Conservation (phyloP, 2,888 invertebrate species). For the Hydroisotoma schaefferi region DNA sequence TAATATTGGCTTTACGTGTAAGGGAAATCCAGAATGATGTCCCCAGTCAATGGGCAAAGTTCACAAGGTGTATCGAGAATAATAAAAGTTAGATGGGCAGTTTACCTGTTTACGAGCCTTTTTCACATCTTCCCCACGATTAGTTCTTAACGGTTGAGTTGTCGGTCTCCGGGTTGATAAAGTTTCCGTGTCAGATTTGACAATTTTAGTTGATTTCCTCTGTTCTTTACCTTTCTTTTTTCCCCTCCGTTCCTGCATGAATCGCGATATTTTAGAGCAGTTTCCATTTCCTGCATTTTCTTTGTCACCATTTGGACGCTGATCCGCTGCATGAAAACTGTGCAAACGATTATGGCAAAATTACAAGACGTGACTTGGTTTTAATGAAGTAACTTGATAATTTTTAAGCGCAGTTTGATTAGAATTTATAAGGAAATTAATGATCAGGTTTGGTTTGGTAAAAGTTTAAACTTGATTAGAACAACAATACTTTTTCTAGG, state of each 20-base stretch:
- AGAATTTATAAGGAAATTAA: background rate
- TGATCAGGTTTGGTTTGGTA: background rate
- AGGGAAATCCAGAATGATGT: no score
- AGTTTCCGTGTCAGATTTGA: background rate
- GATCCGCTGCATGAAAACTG: slow-evolving; percentile 2
- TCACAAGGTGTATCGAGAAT: background rate
- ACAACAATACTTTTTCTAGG: no score
- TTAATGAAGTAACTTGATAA: no score
- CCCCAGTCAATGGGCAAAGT: no score
- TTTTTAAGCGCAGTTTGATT: no score
- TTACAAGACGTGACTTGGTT: no score
- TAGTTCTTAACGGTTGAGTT: slow-evolving; percentile 29
- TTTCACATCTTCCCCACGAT: slow-evolving; percentile 50
- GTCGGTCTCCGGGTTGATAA: slow-evolving; percentile 11
- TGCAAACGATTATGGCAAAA: no score
- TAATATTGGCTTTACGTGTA: no score
- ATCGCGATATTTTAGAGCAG: background rate
- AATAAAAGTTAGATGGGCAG: background rate
- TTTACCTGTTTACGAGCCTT: slow-evolving; percentile 50
- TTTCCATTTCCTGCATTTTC: background rate
- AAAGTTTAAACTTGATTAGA: background rate
- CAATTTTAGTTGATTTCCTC: background rate
- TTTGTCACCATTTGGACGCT: background rate
- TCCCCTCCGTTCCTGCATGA: background rate
- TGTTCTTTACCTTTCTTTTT: background rate